Percentiles rank a stretch among this genome's conserved stretches.
phyloP scores from a whole-genome alignment of 2,888 invertebrate species.

The Machimus atricapillus region DNA sequence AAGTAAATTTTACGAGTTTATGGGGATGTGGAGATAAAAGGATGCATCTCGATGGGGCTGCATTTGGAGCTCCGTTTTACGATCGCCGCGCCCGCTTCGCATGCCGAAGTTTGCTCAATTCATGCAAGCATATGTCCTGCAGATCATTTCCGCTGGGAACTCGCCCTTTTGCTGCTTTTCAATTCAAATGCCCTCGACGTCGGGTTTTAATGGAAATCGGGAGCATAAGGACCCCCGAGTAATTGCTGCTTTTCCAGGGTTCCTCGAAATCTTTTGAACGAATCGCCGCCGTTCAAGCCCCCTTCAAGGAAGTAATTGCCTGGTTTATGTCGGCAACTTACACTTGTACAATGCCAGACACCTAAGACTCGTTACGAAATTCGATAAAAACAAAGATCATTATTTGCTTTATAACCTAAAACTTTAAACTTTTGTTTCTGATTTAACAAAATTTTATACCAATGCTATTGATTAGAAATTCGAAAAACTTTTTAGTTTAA shows the following conservation, averaged over 20 bases:
- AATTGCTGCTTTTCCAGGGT: background rate
- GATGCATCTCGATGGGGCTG: conserved; percentile 28
- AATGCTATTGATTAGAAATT: too few relatives aligned
- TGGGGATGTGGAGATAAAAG: conserved; percentile 26
- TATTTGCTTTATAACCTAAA: background rate
- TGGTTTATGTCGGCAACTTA: background rate
- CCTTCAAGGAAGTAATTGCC: background rate
- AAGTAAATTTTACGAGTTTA: conserved; percentile 38
- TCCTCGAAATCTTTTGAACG: background rate
- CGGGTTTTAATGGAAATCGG: conserved; percentile 15
- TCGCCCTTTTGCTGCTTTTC: conserved; percentile 7
- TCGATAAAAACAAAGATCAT: background rate
- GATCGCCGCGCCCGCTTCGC: background rate
- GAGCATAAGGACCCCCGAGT: background rate
- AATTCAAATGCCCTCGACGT: conserved; percentile 4
- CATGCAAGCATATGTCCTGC: conserved; percentile 37
- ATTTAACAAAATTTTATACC: too few relatives aligned
- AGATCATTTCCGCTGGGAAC: conserved; percentile 25
- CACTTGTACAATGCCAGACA: background rate
- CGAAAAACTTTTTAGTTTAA: too few relatives aligned
- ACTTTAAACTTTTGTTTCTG: too few relatives aligned
- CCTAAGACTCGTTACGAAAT: background rate
- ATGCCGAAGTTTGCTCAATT: conserved; percentile 26
- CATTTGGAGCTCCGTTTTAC: conserved; percentile 5
- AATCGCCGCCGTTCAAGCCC: background rate